Base-by-base conservation (phyloP, 92 coral and sea anemone genomes). In the Plumapathes pennacea region DNA sequence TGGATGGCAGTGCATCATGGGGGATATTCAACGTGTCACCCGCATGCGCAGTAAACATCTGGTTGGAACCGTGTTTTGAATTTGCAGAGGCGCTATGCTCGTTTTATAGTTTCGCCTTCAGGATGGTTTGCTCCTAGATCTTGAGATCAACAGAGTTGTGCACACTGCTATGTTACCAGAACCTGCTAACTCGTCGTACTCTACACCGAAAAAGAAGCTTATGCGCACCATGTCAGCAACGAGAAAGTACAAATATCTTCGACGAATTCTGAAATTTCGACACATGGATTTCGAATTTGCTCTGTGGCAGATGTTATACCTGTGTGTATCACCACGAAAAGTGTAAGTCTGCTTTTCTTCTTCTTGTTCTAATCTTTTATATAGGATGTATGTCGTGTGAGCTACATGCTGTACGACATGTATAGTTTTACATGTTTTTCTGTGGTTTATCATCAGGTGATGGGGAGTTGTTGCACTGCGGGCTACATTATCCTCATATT, bases 261-360 rank as follows among this genome's bases (percentile, higher is more conserved):
- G 88, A 21, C 83, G 99, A 52, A 85, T 94, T 28, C 59, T 94
- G 33, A 88, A 78, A 69, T 94, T 76, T 76, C 83, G 96, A 62
- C 99, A 94, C 57, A 94, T 94, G 99, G 99, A 94, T 71, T 94
- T 94, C 67, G 99, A 94, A 64, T 94, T 89, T 78, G 99, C 99
- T 30, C 66, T 94, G 15, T 94, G 99, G 99, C 99, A 94, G 72
- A 94, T 94, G 99, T 60, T 94, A 0, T 94, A 94, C 64, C 71
- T 94, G 40, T 94, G 96, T 38, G 59, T 88, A 24, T 84, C 96
- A 30, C 99, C 99, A 6, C 83, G 90, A 60, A 94, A 89, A 88
- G 96, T 94, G 99, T 94, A 80, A 89, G 99, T 84, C 9, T 42
- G 20, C 7, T 4, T 0, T 40, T 29, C 24, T 45, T 0, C 32